These are phyloP conservation scores for Sphenodon punctatus DNA, from an alignment of 2,797 vertebrate genomes.

Conservation along the genomic window DNA sequence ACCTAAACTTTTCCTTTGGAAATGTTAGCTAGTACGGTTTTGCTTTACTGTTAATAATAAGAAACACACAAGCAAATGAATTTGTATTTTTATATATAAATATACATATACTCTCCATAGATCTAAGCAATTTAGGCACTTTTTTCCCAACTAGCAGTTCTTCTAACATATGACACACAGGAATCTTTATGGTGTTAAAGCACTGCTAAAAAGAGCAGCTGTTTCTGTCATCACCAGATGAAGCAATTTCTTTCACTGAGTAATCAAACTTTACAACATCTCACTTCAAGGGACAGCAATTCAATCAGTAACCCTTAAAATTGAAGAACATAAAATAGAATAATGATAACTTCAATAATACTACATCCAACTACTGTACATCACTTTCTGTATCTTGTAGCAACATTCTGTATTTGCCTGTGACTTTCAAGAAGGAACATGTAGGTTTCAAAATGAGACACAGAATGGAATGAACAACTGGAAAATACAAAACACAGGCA, in stretches of 20 bases:
- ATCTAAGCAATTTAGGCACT: not conserved
- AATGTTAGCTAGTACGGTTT: not conserved
- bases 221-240: no score
- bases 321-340: not conserved
- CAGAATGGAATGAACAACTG: not conserved
- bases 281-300: not conserved
- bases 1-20: not conserved
- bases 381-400: not conserved
- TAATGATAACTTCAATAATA: not conserved
- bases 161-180: not conserved
- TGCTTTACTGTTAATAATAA: conserved; percentile 5
- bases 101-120: conserved; percentile 12
- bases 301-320: not conserved
- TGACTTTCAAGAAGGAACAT: not conserved
- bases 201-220: no score
- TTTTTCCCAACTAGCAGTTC: not conserved
- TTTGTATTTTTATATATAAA: no score
- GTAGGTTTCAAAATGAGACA: fast-evolving
- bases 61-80: not conserved
- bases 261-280: no score
- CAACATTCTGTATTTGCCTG: not conserved
- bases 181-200: no score
- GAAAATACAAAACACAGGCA: not conserved
- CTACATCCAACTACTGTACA: not conserved
- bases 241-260: no score